Conservation (phyloP, 30 jellyfish, hydroid and myxozoan species). For the Hydractinia echinata region DNA sequence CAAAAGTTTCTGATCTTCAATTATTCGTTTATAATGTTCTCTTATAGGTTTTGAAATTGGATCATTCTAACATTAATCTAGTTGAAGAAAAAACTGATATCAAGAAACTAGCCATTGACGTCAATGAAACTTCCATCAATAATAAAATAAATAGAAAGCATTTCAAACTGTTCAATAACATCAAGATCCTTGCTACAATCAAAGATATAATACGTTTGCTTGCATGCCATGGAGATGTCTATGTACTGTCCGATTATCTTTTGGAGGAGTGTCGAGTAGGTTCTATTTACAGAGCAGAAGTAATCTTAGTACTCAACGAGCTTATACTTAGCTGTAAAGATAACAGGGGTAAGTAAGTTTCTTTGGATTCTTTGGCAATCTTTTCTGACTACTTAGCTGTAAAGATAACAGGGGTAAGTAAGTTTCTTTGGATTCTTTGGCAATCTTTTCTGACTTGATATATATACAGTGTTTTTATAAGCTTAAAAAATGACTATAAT, state of each 20-base stretch:
- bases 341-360: neutral
- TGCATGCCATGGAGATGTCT: constrained; percentile 53
- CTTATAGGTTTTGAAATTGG: constrained; percentile 64
- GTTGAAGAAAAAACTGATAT: constrained; percentile 47
- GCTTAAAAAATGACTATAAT: no score
- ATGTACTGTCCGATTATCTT: constrained; percentile 58
- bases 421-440: neutral
- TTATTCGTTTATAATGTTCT: no score
- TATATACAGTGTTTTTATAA: no score
- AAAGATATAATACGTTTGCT: constrained; percentile 40
- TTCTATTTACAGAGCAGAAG: constrained; percentile 50
- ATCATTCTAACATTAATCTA: constrained; percentile 40
- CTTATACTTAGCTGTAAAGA: constrained; percentile 34
- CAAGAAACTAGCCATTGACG: neutral
- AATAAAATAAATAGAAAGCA: constrained; percentile 9
- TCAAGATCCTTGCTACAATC: constrained; percentile 26
- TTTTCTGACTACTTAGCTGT: no score
- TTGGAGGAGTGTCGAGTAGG: constrained; percentile 48
- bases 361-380: neutral
- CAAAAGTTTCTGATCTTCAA: neutral
- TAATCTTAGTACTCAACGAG: constrained; percentile 52
- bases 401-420: constrained; percentile 11
- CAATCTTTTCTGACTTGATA: no score
- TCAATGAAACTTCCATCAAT: neutral
- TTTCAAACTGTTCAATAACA: constrained; percentile 56